phyloP scores from a whole-genome alignment of 2,113 vertebrate species.

The Dasyprocta punctata region DNA sequence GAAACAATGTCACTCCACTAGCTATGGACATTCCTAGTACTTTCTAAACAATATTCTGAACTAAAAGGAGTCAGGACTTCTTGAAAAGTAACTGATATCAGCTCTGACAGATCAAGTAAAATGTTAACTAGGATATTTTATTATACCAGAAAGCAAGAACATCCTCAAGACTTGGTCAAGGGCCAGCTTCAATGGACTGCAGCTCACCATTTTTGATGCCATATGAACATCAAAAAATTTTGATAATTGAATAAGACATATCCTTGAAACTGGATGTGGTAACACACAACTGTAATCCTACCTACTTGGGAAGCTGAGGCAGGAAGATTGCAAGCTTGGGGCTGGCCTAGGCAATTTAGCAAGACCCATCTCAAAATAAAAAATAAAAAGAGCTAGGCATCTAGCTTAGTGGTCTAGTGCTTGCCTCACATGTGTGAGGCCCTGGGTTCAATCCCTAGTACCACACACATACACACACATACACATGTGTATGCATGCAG shows the following conservation, averaged over 20 bases:
- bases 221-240: neutral
- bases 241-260: constrained; percentile 9
- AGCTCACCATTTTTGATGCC: neutral
- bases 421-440: neutral
- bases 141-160: constrained; percentile 15
- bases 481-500: neutral
- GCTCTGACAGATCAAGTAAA: neutral
- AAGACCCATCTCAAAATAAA: neutral
- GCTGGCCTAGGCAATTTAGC: neutral
- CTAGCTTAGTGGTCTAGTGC: neutral
- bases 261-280: neutral
- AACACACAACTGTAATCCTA: neutral
- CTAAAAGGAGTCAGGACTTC: constrained; percentile 10
- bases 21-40: neutral
- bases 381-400: neutral
- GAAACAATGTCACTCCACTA: neutral
- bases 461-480: neutral
- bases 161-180: neutral
- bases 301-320: neutral
- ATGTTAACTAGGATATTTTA: neutral
- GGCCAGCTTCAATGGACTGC: neutral
- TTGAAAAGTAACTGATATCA: neutral
- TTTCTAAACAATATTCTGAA: constrained; percentile 39
- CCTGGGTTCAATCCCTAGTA: neutral
- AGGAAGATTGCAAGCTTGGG: neutral